Evolutionary conservation across 2,113 vertebrate species (phyloP).

Genomic region (Nyctereutes procyonoides): DNA sequence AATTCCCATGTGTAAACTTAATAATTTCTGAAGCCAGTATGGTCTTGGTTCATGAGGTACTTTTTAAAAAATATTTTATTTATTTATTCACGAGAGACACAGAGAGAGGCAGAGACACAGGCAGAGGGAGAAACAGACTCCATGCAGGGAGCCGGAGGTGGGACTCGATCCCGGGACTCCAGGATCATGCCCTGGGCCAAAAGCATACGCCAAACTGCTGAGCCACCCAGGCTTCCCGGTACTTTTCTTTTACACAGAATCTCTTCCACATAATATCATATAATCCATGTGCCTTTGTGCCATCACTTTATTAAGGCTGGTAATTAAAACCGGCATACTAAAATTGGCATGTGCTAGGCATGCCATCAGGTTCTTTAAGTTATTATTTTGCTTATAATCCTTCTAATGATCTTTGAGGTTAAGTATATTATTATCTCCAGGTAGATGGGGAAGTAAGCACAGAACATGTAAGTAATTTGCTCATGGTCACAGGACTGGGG

Average conservation of each 20-base stretch:
- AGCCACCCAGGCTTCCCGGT: too few relatives aligned
- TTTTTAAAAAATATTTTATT: background rate
- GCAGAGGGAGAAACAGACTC: too few relatives aligned
- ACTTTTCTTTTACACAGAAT: background rate
- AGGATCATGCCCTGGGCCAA: too few relatives aligned
- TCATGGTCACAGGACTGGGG: background rate
- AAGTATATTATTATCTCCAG: background rate
- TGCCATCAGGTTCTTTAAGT: background rate
- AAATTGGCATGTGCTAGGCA: background rate
- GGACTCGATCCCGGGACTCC: too few relatives aligned
- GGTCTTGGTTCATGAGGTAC: background rate
- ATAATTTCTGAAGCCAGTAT: background rate
- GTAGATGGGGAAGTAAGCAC: background rate
- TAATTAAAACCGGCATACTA: background rate
- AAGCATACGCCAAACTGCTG: too few relatives aligned
- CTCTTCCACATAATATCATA: background rate
- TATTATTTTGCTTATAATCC: background rate
- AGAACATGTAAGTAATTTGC: background rate
- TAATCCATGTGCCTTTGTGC: background rate
- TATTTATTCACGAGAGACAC: too few relatives aligned
- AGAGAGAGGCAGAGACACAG: too few relatives aligned
- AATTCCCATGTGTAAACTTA: background rate
- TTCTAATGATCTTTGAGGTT: background rate
- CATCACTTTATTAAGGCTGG: background rate
- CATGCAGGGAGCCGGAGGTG: too few relatives aligned